phyloP scores from a whole-genome alignment of 2,888 invertebrate genomes.

The Neuroscelio doddi region DNA sequence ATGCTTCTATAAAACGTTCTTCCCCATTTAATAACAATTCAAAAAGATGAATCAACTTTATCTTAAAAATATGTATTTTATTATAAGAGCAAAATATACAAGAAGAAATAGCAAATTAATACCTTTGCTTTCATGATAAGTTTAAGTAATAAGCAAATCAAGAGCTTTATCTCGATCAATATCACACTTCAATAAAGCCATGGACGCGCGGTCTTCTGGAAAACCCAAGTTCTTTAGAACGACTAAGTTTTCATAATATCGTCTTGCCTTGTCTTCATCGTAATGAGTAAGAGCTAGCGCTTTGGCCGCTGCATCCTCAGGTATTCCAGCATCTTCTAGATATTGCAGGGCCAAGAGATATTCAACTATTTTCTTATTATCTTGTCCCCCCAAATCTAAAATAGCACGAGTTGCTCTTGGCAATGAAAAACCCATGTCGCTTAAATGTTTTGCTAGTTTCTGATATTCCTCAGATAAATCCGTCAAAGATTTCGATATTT shows the following conservation, averaged over 20 bases:
- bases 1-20: no score
- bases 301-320: constrained; percentile 72
- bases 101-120: constrained; percentile 1
- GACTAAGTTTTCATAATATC: constrained; percentile 74
- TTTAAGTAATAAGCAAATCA: constrained; percentile 86
- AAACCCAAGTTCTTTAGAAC: constrained; percentile 89
- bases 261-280: constrained; percentile 70
- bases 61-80: constrained; percentile 13
- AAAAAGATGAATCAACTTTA: no score
- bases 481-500: constrained; percentile 41
- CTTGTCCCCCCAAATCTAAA: constrained; percentile 82
- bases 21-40: no score
- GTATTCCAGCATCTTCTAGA: constrained; percentile 72
- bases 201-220: constrained; percentile 82
- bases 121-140: no score
- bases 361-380: constrained; percentile 92
- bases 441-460: constrained; percentile 81
- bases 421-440: constrained; percentile 91
- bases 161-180: constrained; percentile 90
- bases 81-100: constrained; percentile 7
- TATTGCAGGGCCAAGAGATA: constrained; percentile 80
- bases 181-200: constrained; percentile 83
- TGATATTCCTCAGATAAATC: constrained; percentile 72
- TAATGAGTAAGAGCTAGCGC: constrained; percentile 72
- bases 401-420: constrained; percentile 85